Conservation (phyloP, 2,797 vertebrate genomes). For the Eulemur coronatus region DNA sequence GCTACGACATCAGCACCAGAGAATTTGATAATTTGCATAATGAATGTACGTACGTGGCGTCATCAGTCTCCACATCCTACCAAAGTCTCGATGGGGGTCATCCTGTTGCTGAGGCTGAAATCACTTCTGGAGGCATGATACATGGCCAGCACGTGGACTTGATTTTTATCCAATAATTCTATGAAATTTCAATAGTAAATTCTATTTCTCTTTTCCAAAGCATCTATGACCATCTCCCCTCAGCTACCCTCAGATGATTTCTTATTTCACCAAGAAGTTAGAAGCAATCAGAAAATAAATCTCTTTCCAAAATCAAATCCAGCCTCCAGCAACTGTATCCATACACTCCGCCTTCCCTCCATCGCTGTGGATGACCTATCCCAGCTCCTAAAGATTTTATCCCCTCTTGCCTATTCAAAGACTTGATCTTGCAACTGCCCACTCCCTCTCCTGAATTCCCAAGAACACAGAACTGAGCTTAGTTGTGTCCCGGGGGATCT, state of each 20-base stretch:
- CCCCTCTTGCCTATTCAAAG: not conserved
- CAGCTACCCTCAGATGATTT: not conserved
- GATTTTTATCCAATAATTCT: not conserved
- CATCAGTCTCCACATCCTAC: not conserved
- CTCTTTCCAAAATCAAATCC: not conserved
- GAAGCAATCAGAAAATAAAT: not conserved
- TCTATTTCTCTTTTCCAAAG: not conserved
- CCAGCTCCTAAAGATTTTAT: not conserved
- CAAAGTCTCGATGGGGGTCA: not conserved
- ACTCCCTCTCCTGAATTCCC: not conserved
- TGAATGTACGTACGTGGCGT: not conserved
- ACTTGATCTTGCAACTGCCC: not conserved
- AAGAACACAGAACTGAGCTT: not conserved
- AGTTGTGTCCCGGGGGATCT: not conserved
- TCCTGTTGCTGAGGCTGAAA: not conserved
- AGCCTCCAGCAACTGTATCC: not conserved
- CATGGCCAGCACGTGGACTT: not conserved
- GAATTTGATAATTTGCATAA: not conserved
- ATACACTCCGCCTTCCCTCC: not conserved
- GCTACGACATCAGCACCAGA: not conserved
- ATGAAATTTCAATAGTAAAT: not conserved
- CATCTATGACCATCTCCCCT: not conserved
- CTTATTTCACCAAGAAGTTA: not conserved
- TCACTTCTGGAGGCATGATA: not conserved
- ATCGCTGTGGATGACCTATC: not conserved